Evolutionary conservation across 23 tunicate genomes (phyloP).

Genomic region (Halocynthia roretzi): DNA sequence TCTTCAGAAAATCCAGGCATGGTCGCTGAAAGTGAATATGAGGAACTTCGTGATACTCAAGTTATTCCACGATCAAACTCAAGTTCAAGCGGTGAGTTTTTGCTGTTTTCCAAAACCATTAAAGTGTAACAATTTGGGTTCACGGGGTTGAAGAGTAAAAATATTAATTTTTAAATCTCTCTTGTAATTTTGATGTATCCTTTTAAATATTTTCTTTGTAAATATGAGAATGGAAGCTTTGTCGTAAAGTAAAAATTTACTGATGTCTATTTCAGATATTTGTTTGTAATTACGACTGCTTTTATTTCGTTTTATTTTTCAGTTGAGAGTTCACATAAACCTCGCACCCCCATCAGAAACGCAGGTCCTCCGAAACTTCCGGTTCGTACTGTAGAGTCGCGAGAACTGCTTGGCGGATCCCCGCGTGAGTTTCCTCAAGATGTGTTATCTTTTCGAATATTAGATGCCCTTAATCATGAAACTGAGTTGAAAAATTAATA

Average conservation of each 20-base stretch:
- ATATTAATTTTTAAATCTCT: too few species aligned
- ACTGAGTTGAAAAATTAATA: too few species aligned
- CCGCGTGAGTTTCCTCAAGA: not conserved
- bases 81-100: not conserved
- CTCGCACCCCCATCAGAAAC: not conserved
- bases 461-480: not conserved
- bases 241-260: too few species aligned
- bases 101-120: not conserved
- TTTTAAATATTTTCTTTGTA: too few species aligned
- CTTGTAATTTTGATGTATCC: too few species aligned
- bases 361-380: constrained; percentile 18
- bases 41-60: not conserved
- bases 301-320: not conserved
- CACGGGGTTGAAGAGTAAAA: too few species aligned
- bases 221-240: too few species aligned
- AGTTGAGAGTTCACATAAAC: not conserved
- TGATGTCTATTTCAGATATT: too few species aligned
- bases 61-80: constrained; percentile 3
- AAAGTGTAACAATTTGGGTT: too few species aligned
- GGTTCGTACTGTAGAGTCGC: constrained; percentile 8
- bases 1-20: not conserved
- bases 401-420: not conserved
- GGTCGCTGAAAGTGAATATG: not conserved
- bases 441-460: not conserved
- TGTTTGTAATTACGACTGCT: not conserved